Percentiles rank a stretch among this genome's conserved stretches.
These are phyloP conservation scores for Ceratoteleas bidentatus DNA, from an alignment of 1,140 invertebrate species.

Conservation along the genomic window DNA sequence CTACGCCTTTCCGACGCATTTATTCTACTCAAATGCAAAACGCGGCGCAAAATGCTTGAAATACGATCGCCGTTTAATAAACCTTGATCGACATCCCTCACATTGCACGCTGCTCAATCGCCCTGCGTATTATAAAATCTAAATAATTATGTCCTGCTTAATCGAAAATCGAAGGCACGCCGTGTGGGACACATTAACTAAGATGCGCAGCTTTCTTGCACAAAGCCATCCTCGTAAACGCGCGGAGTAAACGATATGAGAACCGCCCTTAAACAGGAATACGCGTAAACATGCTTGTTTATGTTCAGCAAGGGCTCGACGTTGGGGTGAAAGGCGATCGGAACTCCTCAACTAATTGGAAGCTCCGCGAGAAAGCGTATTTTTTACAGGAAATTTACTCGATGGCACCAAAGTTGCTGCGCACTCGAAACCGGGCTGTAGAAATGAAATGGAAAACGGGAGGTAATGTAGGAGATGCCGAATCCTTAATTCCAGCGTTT, in stretches of 20 bases:
- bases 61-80: conserved; percentile 40
- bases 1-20: conserved; percentile 30
- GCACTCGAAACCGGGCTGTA: conserved; percentile 17
- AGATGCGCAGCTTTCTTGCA: conserved; percentile 42
- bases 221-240: conserved; percentile 67
- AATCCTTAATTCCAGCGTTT: background rate
- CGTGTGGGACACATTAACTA: conserved; percentile 39
- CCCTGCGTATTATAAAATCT: conserved; percentile 36
- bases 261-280: conserved; percentile 66
- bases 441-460: conserved; percentile 7
- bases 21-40: conserved; percentile 37
- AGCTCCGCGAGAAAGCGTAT: conserved; percentile 51
- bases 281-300: conserved; percentile 74
- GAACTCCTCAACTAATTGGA: conserved; percentile 69
- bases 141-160: conserved; percentile 43
- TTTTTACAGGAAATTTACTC: conserved; percentile 32
- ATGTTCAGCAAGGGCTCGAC: conserved; percentile 61
- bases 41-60: conserved; percentile 24
- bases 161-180: conserved; percentile 43
- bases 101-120: background rate
- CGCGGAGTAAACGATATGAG: conserved; percentile 53
- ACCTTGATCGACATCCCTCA: conserved; percentile 40
- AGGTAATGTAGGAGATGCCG: background rate
- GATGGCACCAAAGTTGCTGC: conserved; percentile 23
- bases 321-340: conserved; percentile 57